Base-by-base conservation (phyloP, 2,888 invertebrate genomes). In the Melinopterus prodromus region DNA sequence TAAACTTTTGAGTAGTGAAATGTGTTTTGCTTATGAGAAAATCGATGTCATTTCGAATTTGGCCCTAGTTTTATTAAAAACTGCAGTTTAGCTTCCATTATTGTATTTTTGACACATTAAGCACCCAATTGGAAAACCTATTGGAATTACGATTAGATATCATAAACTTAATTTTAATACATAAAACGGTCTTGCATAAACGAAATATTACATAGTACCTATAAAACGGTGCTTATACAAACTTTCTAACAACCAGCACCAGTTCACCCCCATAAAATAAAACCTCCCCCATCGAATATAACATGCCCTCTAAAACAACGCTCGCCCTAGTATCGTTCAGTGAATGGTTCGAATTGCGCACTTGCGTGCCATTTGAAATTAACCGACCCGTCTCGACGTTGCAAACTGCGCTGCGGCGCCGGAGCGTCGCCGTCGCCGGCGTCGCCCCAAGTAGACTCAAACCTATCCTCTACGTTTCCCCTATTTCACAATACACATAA, bases 341-440 rank as follows among this genome's bases (percentile, higher is more conserved):
- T 53, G 53, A 53, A 53, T 53, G 0, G 7, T 53, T 53, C 53
- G 53, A 53, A 53, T 53, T 4, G 53, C 53, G 53, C 53, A 53
- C 53, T 53, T 53, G 53, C 53, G 53, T 53, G 53, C 53, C 53
- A 53, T 53, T 53, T 53, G 53, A 53, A 53, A 53, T 53, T 53
- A 53, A 53, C 53, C 53, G 53, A 53, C 53, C 53, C 7, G 53
- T 53, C 53, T 6, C 53, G 53, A 53, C 53, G 53, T 53, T 6
- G 53, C 53, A 53, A 53, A 53, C 9, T 53, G 53, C 53, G 53
- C 53, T 12, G 53, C 53, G 53, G 53, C 53, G 53, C 53, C 53
- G 53, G 53, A 53, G 53, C 53, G 53, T 53, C 53, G 53, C 53
- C 53, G 12, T 53, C 53, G 53, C 53, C 53, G 53, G 3, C 53